Conservation (phyloP, 1,140 invertebrate genomes). For the Drosophila setifemur region DNA sequence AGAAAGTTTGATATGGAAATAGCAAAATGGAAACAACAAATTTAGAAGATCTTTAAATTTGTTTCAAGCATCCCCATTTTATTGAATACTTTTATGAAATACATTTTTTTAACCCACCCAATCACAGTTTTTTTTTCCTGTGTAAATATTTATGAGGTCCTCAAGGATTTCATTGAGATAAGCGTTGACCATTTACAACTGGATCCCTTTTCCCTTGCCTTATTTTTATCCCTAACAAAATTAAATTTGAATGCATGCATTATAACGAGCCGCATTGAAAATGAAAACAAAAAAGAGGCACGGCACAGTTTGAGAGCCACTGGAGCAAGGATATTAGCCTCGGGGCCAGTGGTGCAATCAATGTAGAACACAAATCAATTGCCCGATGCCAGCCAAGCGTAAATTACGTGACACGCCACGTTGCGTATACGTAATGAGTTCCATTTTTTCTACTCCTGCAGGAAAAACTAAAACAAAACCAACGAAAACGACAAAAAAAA, state of each 20-base stretch:
- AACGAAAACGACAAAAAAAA: constrained; percentile 8
- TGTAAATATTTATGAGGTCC: constrained; percentile 76
- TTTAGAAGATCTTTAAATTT: no score
- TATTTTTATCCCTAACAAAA: constrained; percentile 42
- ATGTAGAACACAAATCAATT: constrained; percentile 69
- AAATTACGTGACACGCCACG: constrained; percentile 65
- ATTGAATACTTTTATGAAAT: no score
- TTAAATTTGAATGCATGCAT: constrained; percentile 64
- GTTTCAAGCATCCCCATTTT: no score
- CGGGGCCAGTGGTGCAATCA: constrained; percentile 40
- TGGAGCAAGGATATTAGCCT: constrained; percentile 18
- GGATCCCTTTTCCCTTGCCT: constrained; percentile 40
- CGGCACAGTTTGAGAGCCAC: constrained; percentile 27
- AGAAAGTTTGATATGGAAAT: neutral
- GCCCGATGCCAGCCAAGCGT: constrained; percentile 52
- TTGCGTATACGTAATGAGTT: constrained; percentile 76
- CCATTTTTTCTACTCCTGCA: constrained; percentile 29
- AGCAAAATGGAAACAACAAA: neutral
- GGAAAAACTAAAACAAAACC: neutral
- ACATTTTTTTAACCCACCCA: no score
- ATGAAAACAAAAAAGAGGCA: neutral
- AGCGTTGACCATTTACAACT: constrained; percentile 63
- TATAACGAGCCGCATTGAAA: constrained; percentile 25
- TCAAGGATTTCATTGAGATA: constrained; percentile 75
- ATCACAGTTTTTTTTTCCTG: neutral